These are phyloP conservation scores for Himalopsyche phryganea DNA, from an alignment of 1,140 invertebrate species.

Conservation along the genomic window DNA sequence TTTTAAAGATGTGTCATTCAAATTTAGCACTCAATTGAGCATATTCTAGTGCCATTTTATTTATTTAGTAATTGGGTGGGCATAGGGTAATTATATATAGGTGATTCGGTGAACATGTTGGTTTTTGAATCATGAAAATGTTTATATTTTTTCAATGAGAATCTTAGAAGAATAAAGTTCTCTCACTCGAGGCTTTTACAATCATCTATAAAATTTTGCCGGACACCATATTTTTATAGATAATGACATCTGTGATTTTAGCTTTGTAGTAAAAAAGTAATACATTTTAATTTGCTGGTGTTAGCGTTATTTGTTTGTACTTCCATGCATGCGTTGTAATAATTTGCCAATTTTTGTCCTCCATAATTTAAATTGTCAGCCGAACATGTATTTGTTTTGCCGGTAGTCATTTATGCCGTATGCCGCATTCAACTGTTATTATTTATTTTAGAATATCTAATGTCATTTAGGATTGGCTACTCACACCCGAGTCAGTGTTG, in stretches of 20 bases:
- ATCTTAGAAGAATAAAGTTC: too few species aligned
- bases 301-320: neutral
- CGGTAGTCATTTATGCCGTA: conserved; percentile 5
- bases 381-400: neutral
- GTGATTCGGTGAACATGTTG: too few species aligned
- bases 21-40: neutral
- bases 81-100: too few species aligned
- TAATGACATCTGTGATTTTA: conserved; percentile 34
- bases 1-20: conserved; percentile 17
- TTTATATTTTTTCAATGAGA: too few species aligned
- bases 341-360: conserved; percentile 15
- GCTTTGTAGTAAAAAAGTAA: conserved; percentile 21
- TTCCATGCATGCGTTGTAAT: conserved; percentile 26
- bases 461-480: too few species aligned
- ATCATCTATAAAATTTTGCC: neutral
- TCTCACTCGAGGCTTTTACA: too few species aligned
- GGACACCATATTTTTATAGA: conserved; percentile 23
- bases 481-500: conserved; percentile 11
- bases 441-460: conserved; percentile 2
- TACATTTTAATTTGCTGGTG: conserved; percentile 21
- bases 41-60: too few species aligned
- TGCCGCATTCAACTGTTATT: conserved; percentile 18
- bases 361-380: too few species aligned
- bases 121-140: too few species aligned
- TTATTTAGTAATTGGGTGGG: too few species aligned